phyloP scores from a whole-genome alignment of 2,888 invertebrate genomes.

The Ommatoiulus sabulosus region DNA sequence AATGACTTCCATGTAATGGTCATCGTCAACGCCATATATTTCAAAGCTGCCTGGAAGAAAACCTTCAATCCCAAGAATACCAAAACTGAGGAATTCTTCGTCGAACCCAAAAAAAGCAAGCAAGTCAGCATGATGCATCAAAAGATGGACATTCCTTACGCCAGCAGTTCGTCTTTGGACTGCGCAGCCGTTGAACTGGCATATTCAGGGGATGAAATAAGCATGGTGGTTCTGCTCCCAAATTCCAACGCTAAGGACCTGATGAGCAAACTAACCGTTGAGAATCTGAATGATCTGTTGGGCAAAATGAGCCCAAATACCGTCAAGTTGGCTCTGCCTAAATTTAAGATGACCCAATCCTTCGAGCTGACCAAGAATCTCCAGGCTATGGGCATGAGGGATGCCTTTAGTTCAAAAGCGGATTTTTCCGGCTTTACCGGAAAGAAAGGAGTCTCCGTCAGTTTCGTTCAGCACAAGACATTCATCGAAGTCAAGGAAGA shows the following conservation, averaged over 20 bases:
- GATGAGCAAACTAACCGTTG: conserved; percentile 47
- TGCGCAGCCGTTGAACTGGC: conserved; percentile 58
- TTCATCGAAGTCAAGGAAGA: conserved; percentile 89
- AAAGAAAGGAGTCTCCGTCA: conserved; percentile 71
- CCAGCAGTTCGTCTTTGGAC: not conserved
- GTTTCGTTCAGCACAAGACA: conserved; percentile 83
- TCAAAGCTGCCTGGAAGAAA: conserved; percentile 74
- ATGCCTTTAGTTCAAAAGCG: conserved; percentile 55
- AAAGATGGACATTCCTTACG: conserved; percentile 44
- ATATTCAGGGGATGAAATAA: conserved; percentile 54
- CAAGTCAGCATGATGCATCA: conserved; percentile 56
- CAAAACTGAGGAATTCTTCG: conserved; percentile 73
- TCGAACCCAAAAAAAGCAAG: conserved; percentile 71
- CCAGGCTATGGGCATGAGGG: conserved; percentile 51
- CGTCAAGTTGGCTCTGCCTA: conserved; percentile 57
- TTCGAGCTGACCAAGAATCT: conserved; percentile 51
- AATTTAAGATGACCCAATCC: conserved; percentile 55
- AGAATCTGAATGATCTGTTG: conserved; percentile 22
- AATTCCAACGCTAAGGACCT: not conserved
- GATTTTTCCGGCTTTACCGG: conserved; percentile 59
- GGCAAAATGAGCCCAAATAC: not conserved
- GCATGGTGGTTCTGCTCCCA: conserved; percentile 65
- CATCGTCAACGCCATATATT: conserved; percentile 70
- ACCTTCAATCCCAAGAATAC: conserved; percentile 80
- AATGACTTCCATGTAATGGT: too few relatives aligned